Evolutionary conservation across 2,797 vertebrate species (phyloP).

Genomic region (Scolopax bukidnonensis): DNA sequence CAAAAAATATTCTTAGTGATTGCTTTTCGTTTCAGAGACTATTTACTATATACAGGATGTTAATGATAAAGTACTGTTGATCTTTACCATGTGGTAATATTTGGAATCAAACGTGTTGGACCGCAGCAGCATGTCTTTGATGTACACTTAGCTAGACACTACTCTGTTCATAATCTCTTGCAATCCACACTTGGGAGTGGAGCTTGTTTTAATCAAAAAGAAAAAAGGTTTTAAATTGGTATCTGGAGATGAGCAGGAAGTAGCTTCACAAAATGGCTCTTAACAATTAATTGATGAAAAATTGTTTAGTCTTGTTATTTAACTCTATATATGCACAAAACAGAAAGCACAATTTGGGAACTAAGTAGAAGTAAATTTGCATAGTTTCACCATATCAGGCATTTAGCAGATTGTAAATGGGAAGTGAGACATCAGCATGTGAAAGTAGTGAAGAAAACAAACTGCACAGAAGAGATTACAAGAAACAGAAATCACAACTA

Average conservation of each 20-base stretch:
- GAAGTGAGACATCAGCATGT: slow-evolving; percentile 11
- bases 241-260: neutral
- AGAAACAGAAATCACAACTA: neutral
- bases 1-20: neutral
- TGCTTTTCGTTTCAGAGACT: neutral
- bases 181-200: neutral
- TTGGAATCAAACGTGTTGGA: neutral
- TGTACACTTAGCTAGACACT: neutral
- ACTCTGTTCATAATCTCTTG: neutral
- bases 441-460: neutral
- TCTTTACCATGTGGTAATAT: neutral
- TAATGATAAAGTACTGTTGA: neutral
- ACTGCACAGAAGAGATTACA: neutral
- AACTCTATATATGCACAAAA: neutral
- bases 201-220: neutral
- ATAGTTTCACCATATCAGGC: neutral
- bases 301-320: neutral
- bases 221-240: neutral
- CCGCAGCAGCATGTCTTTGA: neutral
- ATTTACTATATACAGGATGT: neutral
- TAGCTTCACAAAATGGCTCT: neutral
- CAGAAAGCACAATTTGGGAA: slow-evolving; percentile 7
- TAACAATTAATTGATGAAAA: neutral
- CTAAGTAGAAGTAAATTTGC: neutral
- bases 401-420: neutral